Evolutionary conservation across 2,113 vertebrate genomes (phyloP).

Genomic region (Ammodramus savannarum): DNA sequence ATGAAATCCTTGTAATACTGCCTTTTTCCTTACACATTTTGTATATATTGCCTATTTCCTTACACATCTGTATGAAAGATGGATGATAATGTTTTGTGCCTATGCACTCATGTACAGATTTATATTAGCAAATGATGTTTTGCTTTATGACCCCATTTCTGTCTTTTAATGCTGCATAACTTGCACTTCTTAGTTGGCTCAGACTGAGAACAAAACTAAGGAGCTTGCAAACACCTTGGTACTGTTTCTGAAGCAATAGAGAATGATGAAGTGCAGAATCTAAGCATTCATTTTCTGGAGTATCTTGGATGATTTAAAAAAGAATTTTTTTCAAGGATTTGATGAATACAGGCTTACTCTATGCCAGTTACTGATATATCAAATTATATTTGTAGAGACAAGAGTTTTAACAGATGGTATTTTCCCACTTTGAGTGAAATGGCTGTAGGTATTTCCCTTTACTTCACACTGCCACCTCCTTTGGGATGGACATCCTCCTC

Average conservation of each 20-base stretch:
- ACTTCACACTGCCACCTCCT: neutral
- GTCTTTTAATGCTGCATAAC: neutral
- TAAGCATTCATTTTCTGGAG: neutral
- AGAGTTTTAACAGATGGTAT: neutral
- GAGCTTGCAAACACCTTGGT: neutral
- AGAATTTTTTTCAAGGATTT: constrained; percentile 30
- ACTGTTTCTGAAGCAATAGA: neutral
- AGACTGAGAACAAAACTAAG: neutral
- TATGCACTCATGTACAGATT: neutral
- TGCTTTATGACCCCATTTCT: neutral
- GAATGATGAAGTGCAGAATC: neutral
- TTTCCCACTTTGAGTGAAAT: neutral
- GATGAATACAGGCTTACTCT: neutral
- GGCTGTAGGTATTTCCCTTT: neutral
- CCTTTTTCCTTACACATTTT: neutral
- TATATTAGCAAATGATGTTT: neutral
- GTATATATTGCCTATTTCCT: neutral
- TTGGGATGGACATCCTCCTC: neutral
- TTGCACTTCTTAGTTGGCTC: neutral
- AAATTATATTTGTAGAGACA: neutral
- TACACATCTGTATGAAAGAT: neutral
- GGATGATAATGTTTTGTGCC: neutral
- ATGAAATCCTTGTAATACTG: neutral
- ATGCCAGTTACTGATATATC: neutral
- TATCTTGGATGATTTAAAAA: neutral